Evolutionary conservation across 2,888 invertebrate genomes (phyloP), one percentile per base, ranked within the genome.

Genomic region (Calliopum simillimum): DNA sequence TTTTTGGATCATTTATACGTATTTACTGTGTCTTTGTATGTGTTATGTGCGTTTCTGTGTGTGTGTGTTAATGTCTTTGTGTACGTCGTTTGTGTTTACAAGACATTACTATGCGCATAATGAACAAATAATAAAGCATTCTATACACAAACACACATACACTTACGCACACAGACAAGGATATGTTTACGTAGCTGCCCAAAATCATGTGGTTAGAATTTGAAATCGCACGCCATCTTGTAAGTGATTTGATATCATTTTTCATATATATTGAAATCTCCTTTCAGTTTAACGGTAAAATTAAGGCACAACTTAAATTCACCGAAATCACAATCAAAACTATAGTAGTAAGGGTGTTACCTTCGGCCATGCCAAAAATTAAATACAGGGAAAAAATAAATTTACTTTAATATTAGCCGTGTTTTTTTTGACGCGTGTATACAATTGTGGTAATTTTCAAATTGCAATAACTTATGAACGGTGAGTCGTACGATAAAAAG

Each of bases 1-100:
- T 68, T 71, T 64, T 59, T 21, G 59, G 68, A 71, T 68, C 64
- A 71, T 64, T 71, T 65, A 64, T 53, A 61, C 47, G 25, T 53
- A 68, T 71, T 71, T 71, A 65, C 21, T 43, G 23, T 47, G 41
- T 58, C 21, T 59, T 59, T 59, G 43, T 19, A 41, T 55, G 53
- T 14, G 12, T 3, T 41, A 62, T 62, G 62, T 33, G 33, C n/a
- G n/a, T n/a, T n/a, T n/a, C n/a, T 63, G 44, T 43, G 19, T 49
- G 64, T 33, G 14, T 21, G 62, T 55, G 19, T 59, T 56, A 43
- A 23, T 56, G 21, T 49, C 8, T 19, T 13, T 1, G n/a, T 44
- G 41, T 43, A 16, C 41, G 47, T 33, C n/a, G 58, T 41, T 44
- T 19, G 46, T 64, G 21, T 56, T 23, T 13, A 47, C 21, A 25